Evolutionary conservation across 1,140 invertebrate species (phyloP), one percentile per base, ranked within the genome.

Genomic region (Aphaenogaster rudis): DNA sequence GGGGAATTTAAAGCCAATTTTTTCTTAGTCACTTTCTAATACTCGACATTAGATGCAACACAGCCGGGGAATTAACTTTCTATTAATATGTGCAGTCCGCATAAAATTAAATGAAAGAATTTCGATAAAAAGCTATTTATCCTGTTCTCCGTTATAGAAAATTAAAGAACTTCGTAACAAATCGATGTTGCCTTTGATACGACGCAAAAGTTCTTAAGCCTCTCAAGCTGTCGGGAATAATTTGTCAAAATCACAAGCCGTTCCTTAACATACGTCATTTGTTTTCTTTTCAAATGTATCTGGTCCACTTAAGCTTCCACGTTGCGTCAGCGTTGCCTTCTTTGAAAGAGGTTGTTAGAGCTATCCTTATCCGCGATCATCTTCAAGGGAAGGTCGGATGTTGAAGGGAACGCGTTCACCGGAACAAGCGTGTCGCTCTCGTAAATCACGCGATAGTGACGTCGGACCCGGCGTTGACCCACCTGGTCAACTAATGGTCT

Each of bases 11-110:
- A 76, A n/a, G 33, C n/a, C 36, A 57, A 59, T 76, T 76, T 13
- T 59, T 42, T 42, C 36, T 76, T 28, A 11, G 33, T 76, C 13
- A 59, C 52, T 76, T 76, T 76, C 33, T 76, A 39, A 76, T 76
- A 42, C n/a, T 21, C 52, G 8, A 57, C 71, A 74, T 74, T 52
- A 74, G 36, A 74, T 71, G 45, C 67, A 71, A 45, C 11, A 33
- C 21, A 48, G 21, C 7, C n/a, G 13, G 67, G 67, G 67, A 59
- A 57, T 57, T 59, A 59, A 42, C n/a, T 76, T 76, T 76, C 50
- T 76, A 76, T 42, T 59, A 76, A 76, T 76, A 76, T n/a, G 33
- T 8, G 28, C 11, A 76, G n/a, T 59, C 17, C n/a, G 0, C 11
- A 28, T 59, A 57, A 59, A 39, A 57, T 61, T 45, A 45, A 76